These are phyloP conservation scores for Pyralis farinalis DNA, from an alignment of 2,888 invertebrate genomes.

Conservation along the genomic window DNA sequence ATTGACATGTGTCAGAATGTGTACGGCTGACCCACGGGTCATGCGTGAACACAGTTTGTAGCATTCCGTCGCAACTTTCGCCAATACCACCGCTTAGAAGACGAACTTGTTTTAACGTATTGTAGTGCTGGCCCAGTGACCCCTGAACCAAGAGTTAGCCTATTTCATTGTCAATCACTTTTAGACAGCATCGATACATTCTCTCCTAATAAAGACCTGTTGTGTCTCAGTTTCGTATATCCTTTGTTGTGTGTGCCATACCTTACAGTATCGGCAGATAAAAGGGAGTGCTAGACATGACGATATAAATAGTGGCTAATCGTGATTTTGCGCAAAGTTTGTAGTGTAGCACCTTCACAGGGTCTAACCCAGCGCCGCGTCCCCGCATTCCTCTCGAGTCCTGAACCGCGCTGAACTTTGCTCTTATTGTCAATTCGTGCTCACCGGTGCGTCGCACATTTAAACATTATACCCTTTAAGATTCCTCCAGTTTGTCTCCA, in stretches of 20 bases:
- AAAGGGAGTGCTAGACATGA: slow-evolving; percentile 50
- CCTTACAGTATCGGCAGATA: slow-evolving; percentile 17
- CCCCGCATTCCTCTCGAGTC: slow-evolving; percentile 72
- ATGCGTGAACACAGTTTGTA: slow-evolving; percentile 69
- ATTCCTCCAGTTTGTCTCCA: slow-evolving; percentile 28
- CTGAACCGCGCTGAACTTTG: slow-evolving; percentile 78
- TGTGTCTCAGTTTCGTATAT: slow-evolving; percentile 4
- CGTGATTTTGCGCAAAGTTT: slow-evolving; percentile 68
- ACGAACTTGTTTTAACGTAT: slow-evolving; percentile 44
- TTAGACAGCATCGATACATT: slow-evolving; percentile 16
- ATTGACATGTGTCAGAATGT: slow-evolving; percentile 80
- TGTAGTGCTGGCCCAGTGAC: slow-evolving; percentile 40
- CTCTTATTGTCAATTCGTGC: slow-evolving; percentile 79
- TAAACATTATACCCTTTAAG: slow-evolving; percentile 58
- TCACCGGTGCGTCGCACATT: slow-evolving; percentile 62
- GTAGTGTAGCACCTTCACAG: slow-evolving; percentile 55
- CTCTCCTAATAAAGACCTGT: slow-evolving; percentile 7
- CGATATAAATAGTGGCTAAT: slow-evolving; percentile 70
- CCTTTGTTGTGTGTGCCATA: slow-evolving; percentile 8
- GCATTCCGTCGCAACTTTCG: slow-evolving; percentile 71
- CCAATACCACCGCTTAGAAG: slow-evolving; percentile 42
- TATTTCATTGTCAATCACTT: slow-evolving; percentile 36
- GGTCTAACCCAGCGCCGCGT: slow-evolving; percentile 52
- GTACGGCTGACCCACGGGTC: slow-evolving; percentile 71
- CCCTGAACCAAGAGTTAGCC: slow-evolving; percentile 26